Conservation (phyloP, 2,113 vertebrate genomes). For the Stegastes partitus region DNA sequence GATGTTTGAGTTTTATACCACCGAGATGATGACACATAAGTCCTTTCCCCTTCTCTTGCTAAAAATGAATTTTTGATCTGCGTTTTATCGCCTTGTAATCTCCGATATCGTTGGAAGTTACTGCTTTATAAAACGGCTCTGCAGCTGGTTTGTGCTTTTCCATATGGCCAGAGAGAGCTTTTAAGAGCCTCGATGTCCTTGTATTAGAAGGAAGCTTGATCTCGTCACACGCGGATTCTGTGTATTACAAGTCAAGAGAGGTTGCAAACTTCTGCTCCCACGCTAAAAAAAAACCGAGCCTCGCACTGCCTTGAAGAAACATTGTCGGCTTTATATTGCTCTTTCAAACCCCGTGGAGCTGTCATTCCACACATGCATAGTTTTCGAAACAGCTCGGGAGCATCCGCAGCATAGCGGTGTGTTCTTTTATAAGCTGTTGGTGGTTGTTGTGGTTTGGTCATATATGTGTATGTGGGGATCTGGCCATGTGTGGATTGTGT, state of each 20-base stretch:
- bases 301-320: background rate
- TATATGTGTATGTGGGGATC: slow-evolving; percentile 26
- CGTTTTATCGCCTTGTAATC: slow-evolving; percentile 73
- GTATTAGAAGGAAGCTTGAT: slow-evolving; percentile 38
- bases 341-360: slow-evolving; percentile 3
- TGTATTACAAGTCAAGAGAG: slow-evolving; percentile 39
- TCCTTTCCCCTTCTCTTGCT: slow-evolving; percentile 35
- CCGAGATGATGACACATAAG: slow-evolving; percentile 69
- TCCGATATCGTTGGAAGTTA: slow-evolving; percentile 68
- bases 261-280: slow-evolving; percentile 22
- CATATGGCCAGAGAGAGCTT: slow-evolving; percentile 51
- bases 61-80: slow-evolving; percentile 68
- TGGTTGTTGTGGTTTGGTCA: slow-evolving; percentile 33
- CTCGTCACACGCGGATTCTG: slow-evolving; percentile 25
- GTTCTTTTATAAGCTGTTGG: slow-evolving; percentile 37
- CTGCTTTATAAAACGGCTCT: slow-evolving; percentile 68
- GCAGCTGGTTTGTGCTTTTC: slow-evolving; percentile 59
- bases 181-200: slow-evolving; percentile 59
- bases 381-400: slow-evolving; percentile 1
- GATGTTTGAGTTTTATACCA: slow-evolving; percentile 55
- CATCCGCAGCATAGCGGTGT: slow-evolving; percentile 29
- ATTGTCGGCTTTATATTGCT: slow-evolving; percentile 1
- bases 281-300: background rate
- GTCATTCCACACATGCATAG: slow-evolving; percentile 17
- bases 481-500: slow-evolving; percentile 55